These are phyloP conservation scores for Drosophila carrolli DNA, from an alignment of 1,140 invertebrate species.

Conservation along the genomic window DNA sequence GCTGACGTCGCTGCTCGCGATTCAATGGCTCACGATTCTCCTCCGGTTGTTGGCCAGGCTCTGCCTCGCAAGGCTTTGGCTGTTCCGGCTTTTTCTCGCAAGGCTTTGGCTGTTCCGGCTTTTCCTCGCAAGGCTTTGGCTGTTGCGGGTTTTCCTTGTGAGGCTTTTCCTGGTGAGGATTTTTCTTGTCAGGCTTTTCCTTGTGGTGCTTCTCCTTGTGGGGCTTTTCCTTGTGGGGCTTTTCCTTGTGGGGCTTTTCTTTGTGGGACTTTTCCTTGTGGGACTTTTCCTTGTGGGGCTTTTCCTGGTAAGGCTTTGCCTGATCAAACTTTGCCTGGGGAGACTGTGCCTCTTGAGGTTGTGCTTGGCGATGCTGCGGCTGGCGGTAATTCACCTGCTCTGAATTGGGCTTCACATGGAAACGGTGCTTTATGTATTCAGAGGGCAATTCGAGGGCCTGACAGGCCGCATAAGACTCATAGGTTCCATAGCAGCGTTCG, in stretches of 20 bases:
- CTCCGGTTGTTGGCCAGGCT: not conserved
- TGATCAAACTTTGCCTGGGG: too few species aligned
- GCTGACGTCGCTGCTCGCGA: constrained; percentile 12
- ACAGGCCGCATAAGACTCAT: constrained; percentile 47
- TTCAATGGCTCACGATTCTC: not conserved
- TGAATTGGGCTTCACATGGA: not conserved
- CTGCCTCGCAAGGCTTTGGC: not conserved
- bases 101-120: too few species aligned
- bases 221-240: too few species aligned
- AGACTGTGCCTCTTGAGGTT: not conserved
- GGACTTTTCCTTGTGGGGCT: too few species aligned
- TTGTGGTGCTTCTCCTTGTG: too few species aligned
- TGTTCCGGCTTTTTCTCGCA: not conserved
- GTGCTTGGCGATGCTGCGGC: not conserved
- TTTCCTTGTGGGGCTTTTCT: too few species aligned
- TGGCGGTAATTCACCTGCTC: not conserved
- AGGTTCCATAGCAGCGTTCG: constrained; percentile 57
- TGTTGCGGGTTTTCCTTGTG: too few species aligned
- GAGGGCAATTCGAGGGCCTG: constrained; percentile 21
- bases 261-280: too few species aligned
- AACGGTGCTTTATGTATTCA: not conserved
- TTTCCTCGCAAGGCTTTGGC: too few species aligned
- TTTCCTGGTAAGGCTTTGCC: too few species aligned
- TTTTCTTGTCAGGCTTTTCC: too few species aligned
- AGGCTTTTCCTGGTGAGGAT: too few species aligned